Evolutionary conservation across 2,888 invertebrate species (phyloP).

Genomic region (Orthonychiurus folsomi): DNA sequence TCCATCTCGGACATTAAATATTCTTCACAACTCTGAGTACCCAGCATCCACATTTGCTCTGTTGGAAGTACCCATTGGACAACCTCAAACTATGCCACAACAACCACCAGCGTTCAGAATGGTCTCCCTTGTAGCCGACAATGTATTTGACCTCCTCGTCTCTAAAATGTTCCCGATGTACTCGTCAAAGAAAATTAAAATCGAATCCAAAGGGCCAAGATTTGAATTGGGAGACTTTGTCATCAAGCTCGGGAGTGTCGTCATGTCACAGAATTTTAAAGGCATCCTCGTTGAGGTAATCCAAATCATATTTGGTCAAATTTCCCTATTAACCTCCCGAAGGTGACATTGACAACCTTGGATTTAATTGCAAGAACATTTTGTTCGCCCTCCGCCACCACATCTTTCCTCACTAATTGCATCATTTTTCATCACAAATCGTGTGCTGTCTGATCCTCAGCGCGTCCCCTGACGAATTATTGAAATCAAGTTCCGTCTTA

Average conservation of each 20-base stretch:
- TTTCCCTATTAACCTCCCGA: background rate
- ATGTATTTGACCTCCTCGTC: conserved; percentile 81
- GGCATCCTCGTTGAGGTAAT: conserved; percentile 80
- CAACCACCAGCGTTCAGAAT: conserved; percentile 58
- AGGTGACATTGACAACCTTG: background rate
- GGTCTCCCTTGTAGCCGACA: conserved; percentile 80
- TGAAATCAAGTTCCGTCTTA: too few species aligned
- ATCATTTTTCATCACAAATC: too few species aligned
- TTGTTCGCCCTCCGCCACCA: conserved; percentile 1
- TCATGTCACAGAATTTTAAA: conserved; percentile 85
- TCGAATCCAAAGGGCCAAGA: conserved; percentile 51
- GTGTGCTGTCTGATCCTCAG: too few species aligned
- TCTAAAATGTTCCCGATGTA: conserved; percentile 79
- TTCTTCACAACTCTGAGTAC: conserved; percentile 91
- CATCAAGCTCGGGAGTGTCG: conserved; percentile 84
- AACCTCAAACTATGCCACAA: conserved; percentile 13
- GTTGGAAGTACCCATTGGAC: conserved; percentile 52
- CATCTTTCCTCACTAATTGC: background rate
- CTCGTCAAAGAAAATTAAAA: conserved; percentile 73
- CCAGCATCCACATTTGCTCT: conserved; percentile 90
- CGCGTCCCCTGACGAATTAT: too few species aligned
- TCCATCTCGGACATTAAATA: conserved; percentile 28
- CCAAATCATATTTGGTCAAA: background rate
- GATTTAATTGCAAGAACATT: background rate
- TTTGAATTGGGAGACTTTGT: conserved; percentile 70